A percentile compares a stretch with the other conserved stretches of the same genome.
phyloP scores from a whole-genome alignment of 1,140 invertebrate species.

The Drosophila parvula region DNA sequence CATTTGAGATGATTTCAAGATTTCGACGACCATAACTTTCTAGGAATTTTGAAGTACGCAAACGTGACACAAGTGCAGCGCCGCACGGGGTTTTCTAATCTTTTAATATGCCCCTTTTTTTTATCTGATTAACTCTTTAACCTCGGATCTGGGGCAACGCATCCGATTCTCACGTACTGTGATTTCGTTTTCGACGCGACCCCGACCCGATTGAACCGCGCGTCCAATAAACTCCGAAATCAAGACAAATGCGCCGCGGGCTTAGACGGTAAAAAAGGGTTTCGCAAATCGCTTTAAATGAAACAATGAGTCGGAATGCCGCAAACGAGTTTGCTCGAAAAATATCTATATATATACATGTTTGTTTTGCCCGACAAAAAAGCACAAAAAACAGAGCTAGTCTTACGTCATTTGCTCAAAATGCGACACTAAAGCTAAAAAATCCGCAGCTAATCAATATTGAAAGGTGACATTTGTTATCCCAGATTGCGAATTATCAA shows the following conservation, averaged over 20 bases:
- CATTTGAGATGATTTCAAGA: conserved; percentile 31
- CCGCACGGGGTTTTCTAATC: conserved; percentile 59
- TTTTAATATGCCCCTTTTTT: conserved; percentile 68
- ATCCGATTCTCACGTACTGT: conserved; percentile 61
- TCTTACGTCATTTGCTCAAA: conserved; percentile 65
- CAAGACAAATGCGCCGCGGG: conserved; percentile 7
- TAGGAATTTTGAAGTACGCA: conserved; percentile 66
- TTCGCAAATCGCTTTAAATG: conserved; percentile 52
- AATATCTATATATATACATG: neutral
- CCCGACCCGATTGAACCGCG: conserved; percentile 60
- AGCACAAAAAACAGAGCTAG: conserved; percentile 15
- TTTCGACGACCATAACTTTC: conserved; percentile 66
- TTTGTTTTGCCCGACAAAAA: conserved; percentile 28
- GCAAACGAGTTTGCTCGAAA: conserved; percentile 59
- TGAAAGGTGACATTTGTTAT: conserved; percentile 34
- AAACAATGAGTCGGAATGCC: conserved; percentile 57
- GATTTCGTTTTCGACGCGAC: conserved; percentile 65
- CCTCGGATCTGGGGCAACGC: conserved; percentile 42
- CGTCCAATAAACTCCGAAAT: conserved; percentile 22
- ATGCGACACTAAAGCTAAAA: conserved; percentile 35
- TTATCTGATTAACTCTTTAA: conserved; percentile 33
- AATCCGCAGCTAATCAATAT: conserved; percentile 12
- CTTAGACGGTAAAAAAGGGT: conserved; percentile 59
- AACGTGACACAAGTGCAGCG: conserved; percentile 64
- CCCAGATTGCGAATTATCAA: conserved; percentile 10